phyloP scores from a whole-genome alignment of 2,113 vertebrate species.

The Potamarius usumacintae region DNA sequence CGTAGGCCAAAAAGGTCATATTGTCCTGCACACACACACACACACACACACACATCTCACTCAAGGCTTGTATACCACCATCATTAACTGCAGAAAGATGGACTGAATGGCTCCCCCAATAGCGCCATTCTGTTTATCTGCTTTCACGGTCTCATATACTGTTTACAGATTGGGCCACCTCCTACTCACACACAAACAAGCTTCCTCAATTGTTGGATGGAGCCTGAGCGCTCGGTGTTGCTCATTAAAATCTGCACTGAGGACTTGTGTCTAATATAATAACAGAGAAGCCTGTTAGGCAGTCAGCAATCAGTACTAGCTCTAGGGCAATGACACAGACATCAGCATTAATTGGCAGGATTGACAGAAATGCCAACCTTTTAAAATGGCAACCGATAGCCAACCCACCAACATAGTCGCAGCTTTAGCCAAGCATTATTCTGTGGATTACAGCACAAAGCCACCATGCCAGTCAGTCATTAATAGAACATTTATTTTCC shows the following conservation, averaged over 20 bases:
- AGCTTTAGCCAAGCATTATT: background rate
- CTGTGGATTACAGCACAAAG: background rate
- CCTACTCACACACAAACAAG: conserved; percentile 11
- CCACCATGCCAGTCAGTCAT: background rate
- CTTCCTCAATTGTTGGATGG: conserved; percentile 57
- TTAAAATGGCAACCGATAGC: background rate
- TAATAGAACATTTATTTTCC: background rate
- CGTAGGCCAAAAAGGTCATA: conserved; percentile 8
- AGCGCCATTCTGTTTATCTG: conserved; percentile 40
- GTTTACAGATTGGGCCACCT: conserved; percentile 12
- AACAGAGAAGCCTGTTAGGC: conserved; percentile 58
- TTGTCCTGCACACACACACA: background rate
- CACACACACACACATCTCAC: conserved; percentile 7
- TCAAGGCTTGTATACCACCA: background rate
- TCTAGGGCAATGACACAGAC: conserved; percentile 61
- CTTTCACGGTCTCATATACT: conserved; percentile 29
- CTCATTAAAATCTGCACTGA: conserved; percentile 62
- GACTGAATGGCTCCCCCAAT: background rate
- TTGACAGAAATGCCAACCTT: conserved; percentile 53
- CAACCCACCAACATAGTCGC: background rate
- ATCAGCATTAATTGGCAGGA: conserved; percentile 66
- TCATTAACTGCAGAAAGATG: conserved; percentile 29
- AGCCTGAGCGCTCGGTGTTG: conserved; percentile 60
- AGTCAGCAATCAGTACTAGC: conserved; percentile 49
- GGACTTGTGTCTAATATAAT: conserved; percentile 66